Conservation (phyloP, 2,888 invertebrate genomes). For the Volucella bombylans region DNA sequence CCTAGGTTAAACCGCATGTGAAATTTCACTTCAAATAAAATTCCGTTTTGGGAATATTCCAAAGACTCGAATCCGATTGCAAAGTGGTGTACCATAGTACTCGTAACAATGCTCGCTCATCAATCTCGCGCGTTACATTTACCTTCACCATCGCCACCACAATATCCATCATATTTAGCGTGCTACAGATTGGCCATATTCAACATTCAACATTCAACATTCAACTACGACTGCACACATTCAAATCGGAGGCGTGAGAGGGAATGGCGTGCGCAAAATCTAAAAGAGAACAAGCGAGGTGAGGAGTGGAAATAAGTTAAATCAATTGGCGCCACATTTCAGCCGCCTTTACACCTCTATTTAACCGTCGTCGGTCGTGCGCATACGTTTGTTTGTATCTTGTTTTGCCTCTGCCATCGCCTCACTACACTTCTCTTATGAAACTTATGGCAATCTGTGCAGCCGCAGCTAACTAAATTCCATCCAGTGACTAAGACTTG, state of each 20-base stretch:
- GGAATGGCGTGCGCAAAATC: constrained; percentile 59
- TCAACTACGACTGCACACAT: not conserved
- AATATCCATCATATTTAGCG: constrained; percentile 57
- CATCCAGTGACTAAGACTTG: constrained; percentile 47
- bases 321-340: constrained; percentile 71
- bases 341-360: constrained; percentile 52
- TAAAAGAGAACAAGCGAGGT: constrained; percentile 54
- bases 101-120: constrained; percentile 27
- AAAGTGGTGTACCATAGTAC: constrained; percentile 20
- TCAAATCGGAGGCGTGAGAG: constrained; percentile 7
- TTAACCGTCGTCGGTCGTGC: constrained; percentile 18
- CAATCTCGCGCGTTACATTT: constrained; percentile 26
- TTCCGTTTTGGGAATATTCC: constrained; percentile 57
- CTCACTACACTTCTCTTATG: constrained; percentile 14
- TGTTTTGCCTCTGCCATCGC: not conserved
- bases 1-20: not conserved
- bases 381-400: not conserved
- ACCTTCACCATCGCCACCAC: constrained; percentile 46
- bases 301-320: constrained; percentile 52
- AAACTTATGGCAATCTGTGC: constrained; percentile 62
- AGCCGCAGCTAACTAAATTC: constrained; percentile 48
- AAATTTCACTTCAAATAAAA: constrained; percentile 32
- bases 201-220: constrained; percentile 17
- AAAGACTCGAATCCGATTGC: constrained; percentile 26
- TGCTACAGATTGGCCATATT: constrained; percentile 33